A percentile compares a stretch with the other conserved stretches of the same genome.
phyloP scores from a whole-genome alignment of 2,113 vertebrate species.

The Ceyx margarethae region DNA sequence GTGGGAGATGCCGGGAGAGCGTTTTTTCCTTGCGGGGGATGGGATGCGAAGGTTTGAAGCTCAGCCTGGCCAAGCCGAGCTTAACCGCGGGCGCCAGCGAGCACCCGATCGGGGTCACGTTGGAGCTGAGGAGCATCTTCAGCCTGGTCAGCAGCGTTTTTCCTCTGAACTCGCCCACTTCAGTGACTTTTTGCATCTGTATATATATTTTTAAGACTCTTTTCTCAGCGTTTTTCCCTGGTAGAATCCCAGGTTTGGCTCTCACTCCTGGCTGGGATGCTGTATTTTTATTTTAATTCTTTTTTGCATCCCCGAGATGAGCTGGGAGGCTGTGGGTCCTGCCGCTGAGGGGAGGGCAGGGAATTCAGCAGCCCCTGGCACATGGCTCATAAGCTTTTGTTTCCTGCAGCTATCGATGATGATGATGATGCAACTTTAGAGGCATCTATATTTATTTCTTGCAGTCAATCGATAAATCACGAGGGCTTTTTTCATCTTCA shows the following conservation, averaged over 20 bases:
- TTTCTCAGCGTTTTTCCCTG: not conserved
- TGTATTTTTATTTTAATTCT: not conserved
- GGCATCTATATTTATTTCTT: not conserved
- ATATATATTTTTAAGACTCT: not conserved
- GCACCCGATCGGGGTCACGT: fast-evolving
- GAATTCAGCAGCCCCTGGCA: not conserved
- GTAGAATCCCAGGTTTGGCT: not conserved
- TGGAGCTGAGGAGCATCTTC: not conserved
- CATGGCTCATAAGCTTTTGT: not conserved
- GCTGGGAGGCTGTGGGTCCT: not conserved
- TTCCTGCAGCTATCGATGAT: not conserved
- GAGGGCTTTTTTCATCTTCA: not conserved
- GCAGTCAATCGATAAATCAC: not conserved
- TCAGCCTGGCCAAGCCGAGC: not conserved
- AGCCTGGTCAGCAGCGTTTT: not conserved
- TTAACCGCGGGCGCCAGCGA: not conserved
- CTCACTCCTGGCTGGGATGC: not conserved
- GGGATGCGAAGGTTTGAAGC: not conserved
- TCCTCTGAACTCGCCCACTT: not conserved
- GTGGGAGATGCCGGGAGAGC: not conserved
- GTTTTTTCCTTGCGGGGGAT: not conserved
- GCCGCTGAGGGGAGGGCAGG: not conserved
- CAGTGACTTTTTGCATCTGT: not conserved
- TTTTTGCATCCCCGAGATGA: not conserved
- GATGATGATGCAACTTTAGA: not conserved